These are phyloP conservation scores for Myotis findleyi DNA, from an alignment of 2,797 vertebrate genomes.

Conservation along the genomic window DNA sequence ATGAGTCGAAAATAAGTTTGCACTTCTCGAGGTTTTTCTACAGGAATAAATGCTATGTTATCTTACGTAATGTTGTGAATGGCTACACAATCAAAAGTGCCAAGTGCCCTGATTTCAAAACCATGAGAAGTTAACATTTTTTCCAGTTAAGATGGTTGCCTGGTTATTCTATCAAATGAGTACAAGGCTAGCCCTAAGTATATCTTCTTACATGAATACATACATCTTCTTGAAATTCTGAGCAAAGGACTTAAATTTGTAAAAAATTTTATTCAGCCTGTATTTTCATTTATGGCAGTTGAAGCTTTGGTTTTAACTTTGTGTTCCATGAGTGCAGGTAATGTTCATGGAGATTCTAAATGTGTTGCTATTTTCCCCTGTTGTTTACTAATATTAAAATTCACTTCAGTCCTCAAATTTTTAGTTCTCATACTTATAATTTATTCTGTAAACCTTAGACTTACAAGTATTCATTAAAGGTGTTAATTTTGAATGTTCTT, in stretches of 20 bases:
- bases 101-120: neutral
- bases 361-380: neutral
- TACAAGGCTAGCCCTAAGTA: neutral
- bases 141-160: neutral
- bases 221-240: conserved; percentile 34
- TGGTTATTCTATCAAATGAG: neutral
- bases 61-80: conserved; percentile 14
- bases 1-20: conserved; percentile 37
- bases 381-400: neutral
- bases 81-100: neutral
- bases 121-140: conserved; percentile 14
- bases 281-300: conserved; percentile 25
- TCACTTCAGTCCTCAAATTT: conserved; percentile 37
- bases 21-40: neutral
- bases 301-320: neutral
- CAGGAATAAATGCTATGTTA: neutral
- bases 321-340: neutral
- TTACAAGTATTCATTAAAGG: neutral
- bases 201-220: neutral
- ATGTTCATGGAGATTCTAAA: neutral
- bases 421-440: neutral
- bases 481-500: neutral
- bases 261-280: neutral
- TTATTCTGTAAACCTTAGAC: conserved; percentile 17
- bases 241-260: conserved; percentile 31